phyloP scores from a whole-genome alignment of 2,113 vertebrate genomes.

The Protobothrops mucrosquamatus region DNA sequence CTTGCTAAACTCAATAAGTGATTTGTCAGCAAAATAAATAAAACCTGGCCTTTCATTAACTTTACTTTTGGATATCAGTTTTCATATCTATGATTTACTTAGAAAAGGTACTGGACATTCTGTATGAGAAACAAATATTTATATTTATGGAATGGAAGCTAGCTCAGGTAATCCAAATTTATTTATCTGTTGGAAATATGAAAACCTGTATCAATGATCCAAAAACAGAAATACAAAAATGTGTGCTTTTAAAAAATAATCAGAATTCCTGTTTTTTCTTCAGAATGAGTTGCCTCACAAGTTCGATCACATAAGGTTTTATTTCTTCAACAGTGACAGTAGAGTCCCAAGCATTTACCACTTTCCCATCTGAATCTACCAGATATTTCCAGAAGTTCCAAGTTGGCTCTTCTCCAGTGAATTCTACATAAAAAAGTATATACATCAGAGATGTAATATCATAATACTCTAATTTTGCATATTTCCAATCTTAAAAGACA shows the following conservation, averaged over 20 bases:
- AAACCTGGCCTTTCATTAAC: neutral
- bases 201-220: neutral
- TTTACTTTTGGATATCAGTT: neutral
- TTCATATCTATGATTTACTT: neutral
- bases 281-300: constrained; percentile 90
- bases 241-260: constrained; percentile 37
- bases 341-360: constrained; percentile 87
- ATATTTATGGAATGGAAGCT: neutral
- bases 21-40: neutral
- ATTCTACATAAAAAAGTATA: constrained; percentile 67
- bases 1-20: neutral
- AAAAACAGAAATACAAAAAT: neutral
- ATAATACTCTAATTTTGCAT: neutral
- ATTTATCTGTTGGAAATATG: neutral
- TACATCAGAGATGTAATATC: neutral
- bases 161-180: neutral
- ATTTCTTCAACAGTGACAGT: constrained; percentile 84
- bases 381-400: constrained; percentile 99
- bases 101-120: neutral
- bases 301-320: constrained; percentile 79
- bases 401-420: constrained; percentile 86
- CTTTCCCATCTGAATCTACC: constrained; percentile 83
- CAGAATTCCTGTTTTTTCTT: constrained; percentile 90
- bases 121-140: neutral
- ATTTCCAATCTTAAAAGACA: neutral